Base-by-base conservation (phyloP, 1,140 invertebrate species). In the Drosophila santomea region DNA sequence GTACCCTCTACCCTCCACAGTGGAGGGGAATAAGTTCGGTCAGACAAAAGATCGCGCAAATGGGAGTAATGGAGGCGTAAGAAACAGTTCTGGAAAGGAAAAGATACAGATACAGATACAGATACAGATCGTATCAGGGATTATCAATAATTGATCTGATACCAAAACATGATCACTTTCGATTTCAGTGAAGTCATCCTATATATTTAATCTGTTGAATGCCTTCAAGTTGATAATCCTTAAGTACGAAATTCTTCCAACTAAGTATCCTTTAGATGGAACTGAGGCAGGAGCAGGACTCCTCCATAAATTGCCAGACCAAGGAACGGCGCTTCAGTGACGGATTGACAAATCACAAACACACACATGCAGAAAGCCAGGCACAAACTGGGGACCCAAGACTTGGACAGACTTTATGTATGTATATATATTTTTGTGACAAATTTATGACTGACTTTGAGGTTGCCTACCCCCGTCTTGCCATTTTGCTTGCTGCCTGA, bases 371-470 rank as follows among this genome's bases (percentile, higher is more conserved):
- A 39, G 39, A 72, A 41, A 43, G 32, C 68, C 52, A 62, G 17
- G 28, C 38, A 45, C 32, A 35, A 23, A 32, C n/a, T 1, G 32
- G 38, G 25, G 14, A 36, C 28, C 60, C 54, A 54, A 44, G 61
- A 56, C 48, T 41, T 41, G 50, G 23, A 23, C 36, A 67, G 15
- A 76, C 54, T 74, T 67, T 80, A 64, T 76, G 59, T 66, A 60
- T 76, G 52, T 76, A 56, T 71, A 72, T 72, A 71, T 71, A 71
- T 72, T 68, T 82, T 79, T 82, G 78, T 89, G 84, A 88, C 84
- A 88, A 80, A 88, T 88, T 88, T 88, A 88, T 88, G 84, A 88
- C 84, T 78, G 76, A 74, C 60, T 89, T 89, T 71, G 74, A 56
- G 73, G 73, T 73, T 45, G 15, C 15, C 14, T 17, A 17, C 10